These are phyloP conservation scores for Rynchops niger DNA, from an alignment of 2,113 vertebrate species.

Conservation along the genomic window DNA sequence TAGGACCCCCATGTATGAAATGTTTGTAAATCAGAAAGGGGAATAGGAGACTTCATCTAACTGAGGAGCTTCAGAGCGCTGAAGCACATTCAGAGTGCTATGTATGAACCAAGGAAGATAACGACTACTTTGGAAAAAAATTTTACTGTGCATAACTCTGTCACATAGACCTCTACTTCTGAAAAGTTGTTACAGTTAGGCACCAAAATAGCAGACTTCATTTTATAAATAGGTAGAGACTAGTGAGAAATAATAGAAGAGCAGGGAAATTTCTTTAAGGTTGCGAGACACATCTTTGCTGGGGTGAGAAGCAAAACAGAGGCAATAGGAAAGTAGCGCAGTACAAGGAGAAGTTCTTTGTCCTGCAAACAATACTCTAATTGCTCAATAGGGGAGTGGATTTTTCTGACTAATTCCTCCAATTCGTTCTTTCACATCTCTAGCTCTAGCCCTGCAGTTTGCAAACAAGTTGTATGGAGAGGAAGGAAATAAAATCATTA, in stretches of 20 bases:
- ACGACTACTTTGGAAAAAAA: background rate
- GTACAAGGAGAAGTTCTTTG: background rate
- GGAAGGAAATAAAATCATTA: background rate
- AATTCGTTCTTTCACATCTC: background rate
- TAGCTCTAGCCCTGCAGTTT: background rate
- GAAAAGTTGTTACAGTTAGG: background rate
- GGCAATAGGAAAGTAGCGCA: background rate
- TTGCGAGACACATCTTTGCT: background rate
- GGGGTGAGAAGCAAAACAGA: background rate
- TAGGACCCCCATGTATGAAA: background rate
- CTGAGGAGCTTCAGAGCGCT: background rate
- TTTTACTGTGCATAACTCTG: background rate
- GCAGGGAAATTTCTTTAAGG: background rate
- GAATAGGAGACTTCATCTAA: background rate
- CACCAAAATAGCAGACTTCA: slow-evolving; percentile 9
- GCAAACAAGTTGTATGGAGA: background rate
- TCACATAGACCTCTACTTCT: background rate
- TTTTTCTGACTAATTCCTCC: background rate
- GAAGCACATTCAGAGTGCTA: background rate
- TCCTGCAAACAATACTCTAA: background rate
- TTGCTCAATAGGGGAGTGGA: background rate
- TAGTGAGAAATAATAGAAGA: background rate
- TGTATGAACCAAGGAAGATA: background rate
- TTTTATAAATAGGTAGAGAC: slow-evolving; percentile 4
- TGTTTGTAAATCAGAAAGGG: background rate